These are phyloP conservation scores for Drosophila nebulosa DNA, from an alignment of 1,140 invertebrate species.

Conservation along the genomic window DNA sequence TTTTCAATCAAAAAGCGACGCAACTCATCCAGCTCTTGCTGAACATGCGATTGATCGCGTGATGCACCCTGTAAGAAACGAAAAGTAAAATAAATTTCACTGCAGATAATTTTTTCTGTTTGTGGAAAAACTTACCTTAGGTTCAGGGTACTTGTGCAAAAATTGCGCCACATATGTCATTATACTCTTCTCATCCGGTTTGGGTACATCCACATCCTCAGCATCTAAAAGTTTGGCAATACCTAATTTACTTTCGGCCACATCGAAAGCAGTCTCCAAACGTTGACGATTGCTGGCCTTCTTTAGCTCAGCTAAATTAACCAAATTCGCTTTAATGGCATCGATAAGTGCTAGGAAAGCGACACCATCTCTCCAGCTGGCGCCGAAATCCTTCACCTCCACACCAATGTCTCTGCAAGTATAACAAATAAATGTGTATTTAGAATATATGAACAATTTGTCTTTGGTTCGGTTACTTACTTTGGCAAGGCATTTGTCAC, in stretches of 20 bases:
- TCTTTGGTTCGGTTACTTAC: constrained; percentile 83
- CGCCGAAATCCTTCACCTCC: constrained; percentile 96
- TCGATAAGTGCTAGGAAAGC: constrained; percentile 98
- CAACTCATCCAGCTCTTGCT: constrained; percentile 90
- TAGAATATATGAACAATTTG: background rate
- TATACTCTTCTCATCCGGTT: constrained; percentile 98
- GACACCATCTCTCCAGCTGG: constrained; percentile 97
- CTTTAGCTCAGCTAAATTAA: constrained; percentile 91
- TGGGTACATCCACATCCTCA: constrained; percentile 98
- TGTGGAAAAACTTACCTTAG: constrained; percentile 82
- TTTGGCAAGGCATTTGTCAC: constrained; percentile 95
- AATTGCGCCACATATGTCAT: constrained; percentile 99
- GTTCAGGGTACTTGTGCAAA: constrained; percentile 96
- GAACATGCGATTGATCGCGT: constrained; percentile 82
- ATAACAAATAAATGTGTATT: background rate
- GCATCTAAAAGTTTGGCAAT: constrained; percentile 96
- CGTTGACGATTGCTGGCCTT: constrained; percentile 88
- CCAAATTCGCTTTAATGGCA: constrained; percentile 95
- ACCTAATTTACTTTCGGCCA: constrained; percentile 95
- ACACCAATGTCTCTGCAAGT: constrained; percentile 90
- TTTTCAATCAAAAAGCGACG: constrained; percentile 91
- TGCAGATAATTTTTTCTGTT: background rate
- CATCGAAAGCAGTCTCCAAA: constrained; percentile 95
- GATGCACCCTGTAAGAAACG: constrained; percentile 57
- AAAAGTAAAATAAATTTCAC: background rate